phyloP scores from a whole-genome alignment of 2,113 vertebrate genomes.

The Lethenteron reissneri region DNA sequence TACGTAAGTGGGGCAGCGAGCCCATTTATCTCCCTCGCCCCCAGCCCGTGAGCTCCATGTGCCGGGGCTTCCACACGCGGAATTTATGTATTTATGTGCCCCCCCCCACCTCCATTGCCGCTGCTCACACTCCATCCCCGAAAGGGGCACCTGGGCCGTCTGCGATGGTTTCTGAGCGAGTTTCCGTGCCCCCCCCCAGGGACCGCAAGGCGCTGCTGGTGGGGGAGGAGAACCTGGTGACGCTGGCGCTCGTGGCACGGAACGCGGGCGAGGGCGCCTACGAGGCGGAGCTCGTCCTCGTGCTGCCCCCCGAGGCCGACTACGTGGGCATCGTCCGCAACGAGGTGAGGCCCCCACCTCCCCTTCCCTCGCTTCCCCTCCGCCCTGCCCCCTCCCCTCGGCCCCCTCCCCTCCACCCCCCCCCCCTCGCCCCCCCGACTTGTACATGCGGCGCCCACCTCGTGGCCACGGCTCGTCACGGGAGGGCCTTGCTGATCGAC shows the following conservation, averaged over 20 bases:
- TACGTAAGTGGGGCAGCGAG: no score
- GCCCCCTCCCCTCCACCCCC: no score
- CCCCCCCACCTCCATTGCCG: not conserved
- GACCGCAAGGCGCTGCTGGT: slow-evolving; percentile 46
- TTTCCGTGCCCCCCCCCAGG: slow-evolving; percentile 17
- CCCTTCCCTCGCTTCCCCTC: no score
- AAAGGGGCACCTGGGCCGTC: not conserved
- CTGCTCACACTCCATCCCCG: not conserved
- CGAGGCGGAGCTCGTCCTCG: slow-evolving; percentile 54
- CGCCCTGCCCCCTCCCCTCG: no score
- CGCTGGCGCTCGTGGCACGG: slow-evolving; percentile 45
- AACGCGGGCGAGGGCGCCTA: slow-evolving; percentile 66
- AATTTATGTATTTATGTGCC: not conserved
- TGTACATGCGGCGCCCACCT: no score
- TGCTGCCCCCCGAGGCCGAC: slow-evolving; percentile 48
- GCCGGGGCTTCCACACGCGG: no score
- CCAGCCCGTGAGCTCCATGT: no score
- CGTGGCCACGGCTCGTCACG: no score
- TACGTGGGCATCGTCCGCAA: slow-evolving; percentile 55
- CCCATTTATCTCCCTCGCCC: no score
- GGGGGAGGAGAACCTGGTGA: slow-evolving; percentile 51
- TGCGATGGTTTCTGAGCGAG: not conserved
- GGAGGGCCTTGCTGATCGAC: no score
- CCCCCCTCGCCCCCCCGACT: no score
- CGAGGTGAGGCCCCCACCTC: slow-evolving; percentile 19